These are phyloP conservation scores for Abrostola tripartita DNA, from an alignment of 2,888 invertebrate genomes.

Conservation along the genomic window DNA sequence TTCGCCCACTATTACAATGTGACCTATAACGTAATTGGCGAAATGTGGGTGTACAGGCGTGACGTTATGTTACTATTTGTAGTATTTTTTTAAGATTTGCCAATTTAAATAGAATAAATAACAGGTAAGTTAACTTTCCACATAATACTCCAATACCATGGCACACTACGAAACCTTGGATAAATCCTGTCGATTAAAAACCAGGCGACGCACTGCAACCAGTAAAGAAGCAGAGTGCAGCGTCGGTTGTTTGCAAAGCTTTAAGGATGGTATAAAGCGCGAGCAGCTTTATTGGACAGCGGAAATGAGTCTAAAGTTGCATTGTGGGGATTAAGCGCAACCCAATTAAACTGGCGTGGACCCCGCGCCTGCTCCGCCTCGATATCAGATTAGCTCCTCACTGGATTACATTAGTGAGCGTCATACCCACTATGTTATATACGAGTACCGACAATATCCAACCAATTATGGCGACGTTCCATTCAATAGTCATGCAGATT, in stretches of 20 bases:
- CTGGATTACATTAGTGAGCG: slow-evolving; percentile 82
- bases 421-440: slow-evolving; percentile 65
- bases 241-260: slow-evolving; percentile 44
- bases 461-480: slow-evolving; percentile 73
- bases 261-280: slow-evolving; percentile 57
- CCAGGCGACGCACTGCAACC: slow-evolving; percentile 18
- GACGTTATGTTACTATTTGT: too few relatives aligned
- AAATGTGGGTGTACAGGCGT: too few relatives aligned
- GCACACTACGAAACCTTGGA: background rate
- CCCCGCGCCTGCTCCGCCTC: slow-evolving; percentile 78
- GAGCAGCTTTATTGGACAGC: slow-evolving; percentile 71
- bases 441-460: slow-evolving; percentile 62
- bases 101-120: too few relatives aligned
- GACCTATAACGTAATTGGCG: too few relatives aligned
- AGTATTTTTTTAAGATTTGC: too few relatives aligned
- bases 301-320: slow-evolving; percentile 82
- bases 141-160: too few relatives aligned
- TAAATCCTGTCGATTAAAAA: background rate
- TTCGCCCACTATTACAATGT: too few relatives aligned
- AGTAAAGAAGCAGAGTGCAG: slow-evolving; percentile 13
- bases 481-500: slow-evolving; percentile 80
- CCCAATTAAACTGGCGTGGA: slow-evolving; percentile 81
- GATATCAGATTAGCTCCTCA: slow-evolving; percentile 84
- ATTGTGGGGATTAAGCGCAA: slow-evolving; percentile 84
- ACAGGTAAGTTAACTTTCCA: too few relatives aligned